phyloP scores from a whole-genome alignment of 2,888 invertebrate genomes.

The Pollenia amentaria region DNA sequence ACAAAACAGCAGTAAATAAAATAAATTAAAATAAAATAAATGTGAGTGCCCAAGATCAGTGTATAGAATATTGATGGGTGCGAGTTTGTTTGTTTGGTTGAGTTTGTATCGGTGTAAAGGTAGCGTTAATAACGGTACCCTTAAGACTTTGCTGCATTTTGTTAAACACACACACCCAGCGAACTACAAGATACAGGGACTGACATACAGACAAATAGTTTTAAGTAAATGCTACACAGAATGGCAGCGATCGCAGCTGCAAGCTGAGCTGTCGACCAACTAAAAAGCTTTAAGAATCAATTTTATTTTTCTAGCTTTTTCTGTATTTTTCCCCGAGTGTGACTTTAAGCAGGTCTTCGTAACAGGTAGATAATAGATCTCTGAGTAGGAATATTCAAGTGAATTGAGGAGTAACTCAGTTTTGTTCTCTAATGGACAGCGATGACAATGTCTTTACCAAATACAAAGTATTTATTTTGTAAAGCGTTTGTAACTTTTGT shows the following conservation, averaged over 20 bases:
- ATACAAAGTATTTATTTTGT: not conserved
- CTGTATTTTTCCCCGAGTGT: not conserved
- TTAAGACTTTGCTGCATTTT: conserved; percentile 45
- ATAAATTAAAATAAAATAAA: conserved; percentile 10
- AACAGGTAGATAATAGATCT: conserved; percentile 44
- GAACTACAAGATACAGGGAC: not conserved
- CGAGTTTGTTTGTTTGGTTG: conserved; percentile 28
- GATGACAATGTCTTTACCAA: conserved; percentile 24
- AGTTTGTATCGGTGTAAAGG: conserved; percentile 39
- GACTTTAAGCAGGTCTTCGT: conserved; percentile 13
- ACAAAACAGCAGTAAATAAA: conserved; percentile 3
- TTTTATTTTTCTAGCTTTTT: conserved; percentile 34
- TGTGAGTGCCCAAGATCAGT: conserved; percentile 25
- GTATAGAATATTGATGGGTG: conserved; percentile 40
- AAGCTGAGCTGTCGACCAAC: not conserved
- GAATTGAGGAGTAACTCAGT: conserved; percentile 36
- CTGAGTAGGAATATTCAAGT: conserved; percentile 3
- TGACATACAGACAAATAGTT: conserved; percentile 5
- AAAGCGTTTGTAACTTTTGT: conserved; percentile 48
- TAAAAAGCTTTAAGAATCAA: conserved; percentile 46
- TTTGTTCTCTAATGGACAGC: conserved; percentile 38
- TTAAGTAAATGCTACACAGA: not conserved
- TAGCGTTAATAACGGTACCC: conserved; percentile 69
- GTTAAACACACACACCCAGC: not conserved
- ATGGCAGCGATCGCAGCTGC: conserved; percentile 16